These are phyloP conservation scores for Epicampocera succincta DNA, from an alignment of 2,888 invertebrate species.

Conservation along the genomic window DNA sequence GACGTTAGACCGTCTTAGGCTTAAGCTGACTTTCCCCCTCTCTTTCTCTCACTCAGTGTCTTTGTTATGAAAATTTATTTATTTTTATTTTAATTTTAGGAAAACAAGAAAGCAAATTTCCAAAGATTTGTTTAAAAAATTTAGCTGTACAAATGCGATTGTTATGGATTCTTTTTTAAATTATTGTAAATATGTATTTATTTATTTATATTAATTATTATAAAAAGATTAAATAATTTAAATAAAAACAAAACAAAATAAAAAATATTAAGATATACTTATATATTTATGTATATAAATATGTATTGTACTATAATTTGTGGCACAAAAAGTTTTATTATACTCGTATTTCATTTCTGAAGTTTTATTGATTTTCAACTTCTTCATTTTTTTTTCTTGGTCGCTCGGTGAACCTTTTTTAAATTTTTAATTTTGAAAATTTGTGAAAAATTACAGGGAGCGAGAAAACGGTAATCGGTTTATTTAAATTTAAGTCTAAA, in stretches of 20 bases:
- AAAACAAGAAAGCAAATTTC: conserved; percentile 69
- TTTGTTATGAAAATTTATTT: conserved; percentile 60
- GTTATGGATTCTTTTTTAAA: conserved; percentile 46
- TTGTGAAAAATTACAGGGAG: too few relatives aligned
- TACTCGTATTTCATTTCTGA: too few relatives aligned
- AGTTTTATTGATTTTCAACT: too few relatives aligned
- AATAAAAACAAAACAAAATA: conserved; percentile 26
- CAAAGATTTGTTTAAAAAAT: conserved; percentile 72
- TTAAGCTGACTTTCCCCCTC: not conserved
- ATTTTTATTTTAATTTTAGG: conserved; percentile 66
- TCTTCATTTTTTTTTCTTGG: too few relatives aligned
- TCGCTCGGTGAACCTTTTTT: too few relatives aligned
- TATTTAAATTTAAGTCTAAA: too few relatives aligned
- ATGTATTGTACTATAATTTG: too few relatives aligned
- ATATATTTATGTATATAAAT: too few relatives aligned
- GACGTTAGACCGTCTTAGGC: conserved; percentile 71
- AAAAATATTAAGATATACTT: conserved; percentile 22
- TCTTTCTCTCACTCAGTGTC: conserved; percentile 50
- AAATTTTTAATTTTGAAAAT: too few relatives aligned
- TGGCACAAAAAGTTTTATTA: too few relatives aligned
- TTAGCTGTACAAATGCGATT: conserved; percentile 58
- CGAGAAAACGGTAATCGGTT: too few relatives aligned
- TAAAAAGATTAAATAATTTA: conserved; percentile 31
- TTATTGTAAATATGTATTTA: conserved; percentile 63
- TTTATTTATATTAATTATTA: conserved; percentile 62